Percentiles rank a stretch among this genome's conserved stretches.
These are phyloP conservation scores for Drosophila cognata DNA, from an alignment of 2,888 invertebrate genomes.

Conservation along the genomic window DNA sequence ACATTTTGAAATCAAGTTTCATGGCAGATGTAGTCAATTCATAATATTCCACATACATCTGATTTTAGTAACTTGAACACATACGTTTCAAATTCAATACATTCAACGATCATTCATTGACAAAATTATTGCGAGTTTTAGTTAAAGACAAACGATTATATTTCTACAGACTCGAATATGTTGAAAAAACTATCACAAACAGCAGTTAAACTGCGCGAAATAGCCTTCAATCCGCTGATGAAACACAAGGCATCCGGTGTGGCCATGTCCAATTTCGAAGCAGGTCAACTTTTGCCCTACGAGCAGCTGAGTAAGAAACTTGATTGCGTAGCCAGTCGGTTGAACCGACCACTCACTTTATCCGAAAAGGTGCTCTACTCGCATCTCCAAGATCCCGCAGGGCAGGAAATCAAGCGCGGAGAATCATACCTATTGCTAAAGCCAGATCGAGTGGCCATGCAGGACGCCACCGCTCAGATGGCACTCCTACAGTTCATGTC, in stretches of 20 bases:
- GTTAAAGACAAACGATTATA: not conserved
- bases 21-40: not conserved
- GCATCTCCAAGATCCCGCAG: constrained; percentile 96
- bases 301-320: constrained; percentile 91
- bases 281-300: constrained; percentile 89
- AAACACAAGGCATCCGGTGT: constrained; percentile 96
- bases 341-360: constrained; percentile 96
- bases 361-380: constrained; percentile 99
- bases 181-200: constrained; percentile 8
- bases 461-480: constrained; percentile 99
- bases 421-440: constrained; percentile 95
- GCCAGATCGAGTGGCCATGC: constrained; percentile 99
- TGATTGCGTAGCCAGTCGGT: constrained; percentile 91
- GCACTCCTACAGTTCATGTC: constrained; percentile 99
- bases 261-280: constrained; percentile 97
- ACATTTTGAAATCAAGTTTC: not conserved
- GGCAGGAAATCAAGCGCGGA: constrained; percentile 96
- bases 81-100: not conserved
- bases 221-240: constrained; percentile 88
- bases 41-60: not conserved
- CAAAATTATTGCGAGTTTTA: constrained; percentile 26
- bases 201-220: constrained; percentile 55
- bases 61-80: not conserved
- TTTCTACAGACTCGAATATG: not conserved
- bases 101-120: not conserved